These are phyloP conservation scores for Podarcis muralis DNA, from an alignment of 2,113 vertebrate genomes.

Conservation along the genomic window DNA sequence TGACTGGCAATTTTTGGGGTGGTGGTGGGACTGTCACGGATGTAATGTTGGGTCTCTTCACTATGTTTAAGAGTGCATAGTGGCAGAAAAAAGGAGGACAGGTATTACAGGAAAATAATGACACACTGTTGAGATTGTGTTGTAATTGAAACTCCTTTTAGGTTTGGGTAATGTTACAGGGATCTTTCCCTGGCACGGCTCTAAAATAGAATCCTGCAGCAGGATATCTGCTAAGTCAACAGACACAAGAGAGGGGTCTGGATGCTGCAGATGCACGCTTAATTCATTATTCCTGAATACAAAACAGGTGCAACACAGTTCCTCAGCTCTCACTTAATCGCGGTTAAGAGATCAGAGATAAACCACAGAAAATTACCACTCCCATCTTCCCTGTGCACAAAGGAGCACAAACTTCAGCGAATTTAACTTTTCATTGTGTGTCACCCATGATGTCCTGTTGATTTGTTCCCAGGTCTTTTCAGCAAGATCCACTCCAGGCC, in stretches of 20 bases:
- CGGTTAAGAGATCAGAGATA: not conserved
- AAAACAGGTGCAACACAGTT: not conserved
- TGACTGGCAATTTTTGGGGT: not conserved
- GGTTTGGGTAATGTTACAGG: not conserved
- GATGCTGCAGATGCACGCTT: not conserved
- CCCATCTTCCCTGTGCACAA: not conserved
- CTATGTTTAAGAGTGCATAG: not conserved
- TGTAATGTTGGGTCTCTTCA: not conserved
- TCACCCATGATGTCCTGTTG: not conserved
- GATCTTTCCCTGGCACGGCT: not conserved
- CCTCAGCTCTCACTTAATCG: not conserved
- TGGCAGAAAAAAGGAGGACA: not conserved
- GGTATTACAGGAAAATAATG: not conserved
- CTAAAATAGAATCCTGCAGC: not conserved
- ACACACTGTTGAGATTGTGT: not conserved
- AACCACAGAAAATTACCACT: not conserved
- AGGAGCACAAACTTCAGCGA: not conserved
- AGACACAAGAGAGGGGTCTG: not conserved
- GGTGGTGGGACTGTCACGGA: not conserved
- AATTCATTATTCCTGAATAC: not conserved
- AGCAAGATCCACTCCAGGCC: not conserved
- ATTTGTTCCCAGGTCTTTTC: slow-evolving; percentile 61
- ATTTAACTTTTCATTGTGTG: not conserved
- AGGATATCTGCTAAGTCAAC: not conserved
- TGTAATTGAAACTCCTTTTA: not conserved